These are phyloP conservation scores for Cordilura impudica DNA, from an alignment of 2,888 invertebrate species.

Conservation along the genomic window DNA sequence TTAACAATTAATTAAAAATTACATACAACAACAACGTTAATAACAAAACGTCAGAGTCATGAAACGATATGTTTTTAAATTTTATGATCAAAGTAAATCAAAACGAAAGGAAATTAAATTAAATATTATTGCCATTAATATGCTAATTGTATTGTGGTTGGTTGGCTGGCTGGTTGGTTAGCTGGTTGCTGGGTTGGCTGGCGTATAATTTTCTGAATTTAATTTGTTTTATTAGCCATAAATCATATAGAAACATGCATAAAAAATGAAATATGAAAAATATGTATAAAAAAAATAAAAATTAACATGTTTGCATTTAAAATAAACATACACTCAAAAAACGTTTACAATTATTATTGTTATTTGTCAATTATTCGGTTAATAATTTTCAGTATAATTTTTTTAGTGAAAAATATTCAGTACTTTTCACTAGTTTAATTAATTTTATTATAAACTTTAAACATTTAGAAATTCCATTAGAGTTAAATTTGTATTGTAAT, in stretches of 20 bases:
- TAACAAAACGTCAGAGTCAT: constrained; percentile 11
- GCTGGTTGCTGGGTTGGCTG: not conserved
- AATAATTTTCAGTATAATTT: too few species aligned
- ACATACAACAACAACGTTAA: not conserved
- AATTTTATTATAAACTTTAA: too few species aligned
- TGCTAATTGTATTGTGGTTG: constrained; percentile 9
- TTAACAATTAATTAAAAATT: constrained; percentile 9
- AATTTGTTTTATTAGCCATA: constrained; percentile 31
- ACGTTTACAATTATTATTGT: too few species aligned
- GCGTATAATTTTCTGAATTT: not conserved
- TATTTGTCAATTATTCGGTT: too few species aligned
- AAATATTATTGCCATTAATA: constrained; percentile 7
- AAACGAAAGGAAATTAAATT: constrained; percentile 12
- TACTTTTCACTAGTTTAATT: too few species aligned
- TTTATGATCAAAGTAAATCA: constrained; percentile 34
- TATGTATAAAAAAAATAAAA: constrained; percentile 9
- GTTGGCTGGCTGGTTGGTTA: not conserved
- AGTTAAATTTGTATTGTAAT: too few species aligned
- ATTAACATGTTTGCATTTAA: not conserved
- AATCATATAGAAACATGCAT: constrained; percentile 35
- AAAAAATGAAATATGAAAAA: constrained; percentile 1
- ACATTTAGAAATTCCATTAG: too few species aligned
- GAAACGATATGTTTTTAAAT: not conserved
- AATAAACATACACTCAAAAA: too few species aligned
- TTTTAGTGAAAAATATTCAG: too few species aligned